Evolutionary conservation across 2,797 vertebrate species (phyloP), one percentile per base, ranked within the genome.

Genomic region (Scyliorhinus canicula): DNA sequence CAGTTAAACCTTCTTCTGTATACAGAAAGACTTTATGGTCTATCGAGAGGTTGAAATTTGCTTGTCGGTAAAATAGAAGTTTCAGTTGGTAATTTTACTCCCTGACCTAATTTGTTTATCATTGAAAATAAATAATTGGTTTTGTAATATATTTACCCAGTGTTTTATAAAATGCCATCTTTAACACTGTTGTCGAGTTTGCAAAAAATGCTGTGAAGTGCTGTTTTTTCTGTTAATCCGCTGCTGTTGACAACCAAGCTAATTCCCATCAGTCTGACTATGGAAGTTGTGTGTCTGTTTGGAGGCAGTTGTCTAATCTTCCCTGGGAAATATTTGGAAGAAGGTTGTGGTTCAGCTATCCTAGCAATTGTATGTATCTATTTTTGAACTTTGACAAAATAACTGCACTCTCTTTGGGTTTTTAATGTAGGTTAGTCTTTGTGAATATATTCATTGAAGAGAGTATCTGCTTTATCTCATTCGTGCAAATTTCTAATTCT

Each of bases 401-500:
- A 65, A 63, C n/a, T 60, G 60, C 52, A 60, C 55, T 60, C 57
- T 8, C 57, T 91, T 91, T 7, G 57, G 57, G 88, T 91, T 90
- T 44, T 63, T 57, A 63, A 91, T 91, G 88, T 91, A 91, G 88
- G 88, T 91, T 65, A 91, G 60, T 91, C 88, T 65, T 65, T 60
- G 88, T 91, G 88, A 91, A 91, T 65, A 65, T 91, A 44, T 91
- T 91, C 40, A 91, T 65, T 65, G 60, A 91, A 91, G n/a, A 52
- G 12, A 88, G 55, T 88, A 88, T 57, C 52, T 88, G 28, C 88
- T 65, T 65, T 91, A 91, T 65, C 60, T 91, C 60, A 65, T 91
- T 60, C 8, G 3, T 91, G 88, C 88, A 91, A 91, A 91, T 91
- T 91, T 91, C 88, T 65, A 91, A 91, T 91, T 91, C 88, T 91